Conservation (phyloP, 2,888 invertebrate species). For the Polylopha cassiicola region DNA sequence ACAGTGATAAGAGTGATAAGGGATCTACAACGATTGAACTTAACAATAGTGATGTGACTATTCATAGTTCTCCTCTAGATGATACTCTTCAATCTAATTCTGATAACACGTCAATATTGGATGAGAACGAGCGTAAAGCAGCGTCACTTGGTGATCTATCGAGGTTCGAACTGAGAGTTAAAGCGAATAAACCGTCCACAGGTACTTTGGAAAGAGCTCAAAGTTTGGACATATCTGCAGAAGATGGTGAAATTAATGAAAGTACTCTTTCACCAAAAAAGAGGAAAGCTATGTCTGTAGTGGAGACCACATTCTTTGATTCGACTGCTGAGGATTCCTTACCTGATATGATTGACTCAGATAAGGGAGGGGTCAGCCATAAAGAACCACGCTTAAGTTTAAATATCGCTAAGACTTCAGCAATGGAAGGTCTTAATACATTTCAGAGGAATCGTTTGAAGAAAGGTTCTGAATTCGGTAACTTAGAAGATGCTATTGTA, state of each 20-base stretch:
- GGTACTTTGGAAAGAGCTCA: slow-evolving; percentile 86
- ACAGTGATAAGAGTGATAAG: slow-evolving; percentile 71
- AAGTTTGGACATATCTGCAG: slow-evolving; percentile 84
- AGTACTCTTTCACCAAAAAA: slow-evolving; percentile 77
- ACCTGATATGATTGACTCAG: slow-evolving; percentile 63
- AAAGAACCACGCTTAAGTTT: slow-evolving; percentile 78
- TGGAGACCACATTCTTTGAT: slow-evolving; percentile 67
- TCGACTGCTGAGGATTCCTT: slow-evolving; percentile 58
- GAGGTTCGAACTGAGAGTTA: slow-evolving; percentile 75
- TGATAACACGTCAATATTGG: slow-evolving; percentile 67
- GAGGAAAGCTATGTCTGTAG: slow-evolving; percentile 79
- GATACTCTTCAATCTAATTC: slow-evolving; percentile 60
- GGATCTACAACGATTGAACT: slow-evolving; percentile 83
- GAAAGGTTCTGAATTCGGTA: slow-evolving; percentile 86
- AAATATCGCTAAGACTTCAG: slow-evolving; percentile 69
- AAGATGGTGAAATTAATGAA: slow-evolving; percentile 66
- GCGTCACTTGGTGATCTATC: slow-evolving; percentile 88
- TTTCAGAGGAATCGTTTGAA: slow-evolving; percentile 83
- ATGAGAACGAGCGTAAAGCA: slow-evolving; percentile 83
- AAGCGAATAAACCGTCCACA: slow-evolving; percentile 63
- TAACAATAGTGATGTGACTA: slow-evolving; percentile 84
- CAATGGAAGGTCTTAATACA: slow-evolving; percentile 81
- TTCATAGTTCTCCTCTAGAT: slow-evolving; percentile 82
- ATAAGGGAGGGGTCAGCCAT: slow-evolving; percentile 60
- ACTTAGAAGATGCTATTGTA: slow-evolving; percentile 85